Base-by-base conservation (phyloP, 2,797 vertebrate species). In the Podarcis lilfordi region DNA sequence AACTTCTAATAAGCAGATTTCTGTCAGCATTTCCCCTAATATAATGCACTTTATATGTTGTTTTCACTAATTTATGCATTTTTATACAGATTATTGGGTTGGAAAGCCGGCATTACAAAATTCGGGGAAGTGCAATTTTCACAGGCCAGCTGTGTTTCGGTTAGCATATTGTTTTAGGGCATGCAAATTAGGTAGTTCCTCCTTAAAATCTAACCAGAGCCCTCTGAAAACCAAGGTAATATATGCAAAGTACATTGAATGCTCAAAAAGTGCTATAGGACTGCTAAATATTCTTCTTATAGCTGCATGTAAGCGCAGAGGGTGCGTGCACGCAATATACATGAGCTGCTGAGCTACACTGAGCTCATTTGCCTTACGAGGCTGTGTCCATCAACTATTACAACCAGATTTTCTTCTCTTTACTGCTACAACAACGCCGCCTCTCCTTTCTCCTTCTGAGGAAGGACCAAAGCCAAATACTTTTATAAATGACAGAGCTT, bases 401-500 rank as follows among this genome's bases (percentile, higher is more conserved):
- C 15, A 11, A 19, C 35, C 25, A 11, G 40, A 17, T 45, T 94
- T 85, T 74, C 32, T 59, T 87, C 81, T 43, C 45, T 80, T 87
- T 85, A 37, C 80, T 91, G 82, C 89, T 87, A 43, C 74, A 59
- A 19, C 64, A 83, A 43, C 0, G 0, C 83, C 21, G 0, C 83
- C 21, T 45, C 35, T 74, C 27, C 40, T 9, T 23, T 15, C 45
- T 82, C 66, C 59, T 91, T 80, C 77, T 85, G 50, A 69, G 43
- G 45, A 89, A 86, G 72, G 35, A 86, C 32, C 11, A 82, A 76
- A 76, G 88, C 84, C 88, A 94, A 87, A 61, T n/a, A 69, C 82
- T 68, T 86, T 89, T 90, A 88, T 83, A 91, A 86, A 9, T 83
- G 89, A 89, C 76, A 94, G 84, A 87, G 85, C 40, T 93, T 82